Percentiles rank a stretch among this genome's conserved stretches.
Conservation (phyloP, 1,140 invertebrate genomes). For the Sinella curviseta region DNA sequence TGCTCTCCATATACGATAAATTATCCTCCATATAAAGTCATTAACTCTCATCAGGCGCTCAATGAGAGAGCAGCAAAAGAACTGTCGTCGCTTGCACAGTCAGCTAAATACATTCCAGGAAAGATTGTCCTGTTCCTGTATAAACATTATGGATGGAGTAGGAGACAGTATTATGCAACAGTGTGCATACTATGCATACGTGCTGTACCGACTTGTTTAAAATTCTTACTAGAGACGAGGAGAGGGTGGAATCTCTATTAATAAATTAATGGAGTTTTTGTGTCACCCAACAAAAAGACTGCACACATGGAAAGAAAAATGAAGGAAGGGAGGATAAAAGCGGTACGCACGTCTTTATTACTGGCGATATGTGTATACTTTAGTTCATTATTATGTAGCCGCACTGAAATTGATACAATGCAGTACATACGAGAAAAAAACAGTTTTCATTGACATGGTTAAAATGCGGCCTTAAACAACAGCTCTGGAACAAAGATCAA, state of each 20-base stretch:
- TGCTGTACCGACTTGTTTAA: not conserved
- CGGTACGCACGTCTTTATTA: slow-evolving; percentile 3
- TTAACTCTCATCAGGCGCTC: slow-evolving; percentile 6
- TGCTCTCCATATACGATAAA: not conserved
- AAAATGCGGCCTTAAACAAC: no score
- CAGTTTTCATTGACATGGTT: no score
- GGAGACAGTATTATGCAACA: not conserved
- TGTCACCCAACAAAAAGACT: not conserved
- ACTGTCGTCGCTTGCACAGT: not conserved
- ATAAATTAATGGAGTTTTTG: slow-evolving; percentile 22
- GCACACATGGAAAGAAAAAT: not conserved
- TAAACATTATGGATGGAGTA: no score
- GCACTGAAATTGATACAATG: not conserved
- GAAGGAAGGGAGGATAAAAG: not conserved
- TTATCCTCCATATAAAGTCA: slow-evolving; percentile 20
- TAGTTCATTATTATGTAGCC: not conserved
- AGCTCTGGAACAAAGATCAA: no score
- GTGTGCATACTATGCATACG: not conserved
- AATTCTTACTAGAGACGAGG: no score
- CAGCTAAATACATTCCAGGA: no score
- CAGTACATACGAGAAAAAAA: no score
- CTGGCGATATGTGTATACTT: not conserved
- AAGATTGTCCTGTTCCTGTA: no score
- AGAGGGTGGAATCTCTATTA: slow-evolving; percentile 13
- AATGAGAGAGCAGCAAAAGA: not conserved